Conservation (phyloP, 1,140 invertebrate genomes). For the Lordiphosa mommai region DNA sequence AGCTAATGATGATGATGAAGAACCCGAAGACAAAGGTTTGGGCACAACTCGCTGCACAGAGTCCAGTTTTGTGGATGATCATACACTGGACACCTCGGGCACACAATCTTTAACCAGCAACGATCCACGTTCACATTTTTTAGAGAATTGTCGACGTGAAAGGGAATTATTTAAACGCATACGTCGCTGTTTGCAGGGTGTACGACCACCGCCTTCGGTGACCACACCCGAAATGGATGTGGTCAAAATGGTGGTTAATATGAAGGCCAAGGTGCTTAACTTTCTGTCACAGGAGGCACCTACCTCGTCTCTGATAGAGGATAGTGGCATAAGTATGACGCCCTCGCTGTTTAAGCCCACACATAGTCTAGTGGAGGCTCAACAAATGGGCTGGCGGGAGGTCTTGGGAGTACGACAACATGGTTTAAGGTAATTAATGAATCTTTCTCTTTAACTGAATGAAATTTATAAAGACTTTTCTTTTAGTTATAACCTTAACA, state of each 20-base stretch:
- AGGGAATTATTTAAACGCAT: slow-evolving; percentile 63
- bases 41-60: slow-evolving; percentile 43
- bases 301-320: slow-evolving; percentile 3
- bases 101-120: slow-evolving; percentile 27
- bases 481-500: slow-evolving; percentile 83
- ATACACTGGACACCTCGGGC: slow-evolving; percentile 39
- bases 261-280: slow-evolving; percentile 80
- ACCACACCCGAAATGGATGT: slow-evolving; percentile 81
- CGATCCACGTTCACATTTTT: slow-evolving; percentile 49
- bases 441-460: slow-evolving; percentile 45
- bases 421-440: slow-evolving; percentile 82
- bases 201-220: slow-evolving; percentile 84
- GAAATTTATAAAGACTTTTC: slow-evolving; percentile 73
- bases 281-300: slow-evolving; percentile 29
- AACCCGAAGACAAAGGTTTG: slow-evolving; percentile 29
- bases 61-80: slow-evolving; percentile 69
- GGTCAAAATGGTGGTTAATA: slow-evolving; percentile 78
- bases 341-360: slow-evolving; percentile 53
- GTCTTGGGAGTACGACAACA: slow-evolving; percentile 80
- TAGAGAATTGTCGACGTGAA: slow-evolving; percentile 68
- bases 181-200: slow-evolving; percentile 80
- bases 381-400: slow-evolving; percentile 80
- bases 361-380: slow-evolving; percentile 68
- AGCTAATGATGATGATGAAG: slow-evolving; percentile 24
- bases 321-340: slow-evolving; percentile 37